Evolutionary conservation across 1,140 invertebrate genomes (phyloP).

Genomic region (Drosophila novamexicana): DNA sequence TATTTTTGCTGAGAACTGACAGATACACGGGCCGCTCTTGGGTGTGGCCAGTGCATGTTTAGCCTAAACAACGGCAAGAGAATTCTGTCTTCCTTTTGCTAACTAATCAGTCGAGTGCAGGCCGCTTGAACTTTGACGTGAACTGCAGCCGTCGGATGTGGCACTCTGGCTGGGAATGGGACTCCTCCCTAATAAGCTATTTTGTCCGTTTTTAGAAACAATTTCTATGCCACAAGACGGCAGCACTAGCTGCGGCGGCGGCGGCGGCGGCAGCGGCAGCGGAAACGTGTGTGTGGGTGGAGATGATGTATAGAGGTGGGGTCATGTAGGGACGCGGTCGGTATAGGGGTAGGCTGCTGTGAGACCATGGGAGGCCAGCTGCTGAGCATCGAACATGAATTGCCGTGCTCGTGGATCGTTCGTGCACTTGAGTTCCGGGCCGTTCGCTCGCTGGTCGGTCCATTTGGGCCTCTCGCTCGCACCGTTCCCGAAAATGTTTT

Average conservation of each 20-base stretch:
- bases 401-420: constrained; percentile 65
- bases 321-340: no score
- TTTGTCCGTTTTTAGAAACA: constrained; percentile 79
- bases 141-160: constrained; percentile 63
- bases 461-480: constrained; percentile 38
- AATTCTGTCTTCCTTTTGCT: constrained; percentile 29
- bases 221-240: constrained; percentile 56
- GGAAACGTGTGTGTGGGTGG: constrained; percentile 48
- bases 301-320: constrained; percentile 30
- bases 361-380: constrained; percentile 61
- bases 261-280: constrained; percentile 11
- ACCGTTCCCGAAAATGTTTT: constrained; percentile 23
- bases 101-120: constrained; percentile 42
- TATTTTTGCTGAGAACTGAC: constrained; percentile 66
- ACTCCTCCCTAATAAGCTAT: constrained; percentile 58
- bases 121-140: constrained; percentile 76
- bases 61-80: constrained; percentile 63
- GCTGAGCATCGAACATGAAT: constrained; percentile 74
- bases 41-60: constrained; percentile 69
- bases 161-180: background rate
- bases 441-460: constrained; percentile 29
- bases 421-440: constrained; percentile 65
- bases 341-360: constrained; percentile 12
- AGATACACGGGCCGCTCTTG: constrained; percentile 59
- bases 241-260: background rate